Evolutionary conservation across 2,113 vertebrate species (phyloP).

Genomic region (Pteruthius melanotis): DNA sequence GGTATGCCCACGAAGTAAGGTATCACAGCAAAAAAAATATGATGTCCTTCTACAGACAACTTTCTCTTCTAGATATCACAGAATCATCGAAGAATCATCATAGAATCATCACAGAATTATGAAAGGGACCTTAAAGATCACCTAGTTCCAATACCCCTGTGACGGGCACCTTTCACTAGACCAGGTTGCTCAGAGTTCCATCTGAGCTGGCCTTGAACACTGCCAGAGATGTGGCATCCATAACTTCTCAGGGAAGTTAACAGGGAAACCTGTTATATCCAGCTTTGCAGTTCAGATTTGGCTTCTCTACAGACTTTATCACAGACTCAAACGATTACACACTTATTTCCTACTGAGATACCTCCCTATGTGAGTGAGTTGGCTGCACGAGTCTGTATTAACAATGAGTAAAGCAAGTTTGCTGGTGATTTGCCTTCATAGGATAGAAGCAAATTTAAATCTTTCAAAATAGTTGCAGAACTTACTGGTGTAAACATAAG

Average conservation of each 20-base stretch:
- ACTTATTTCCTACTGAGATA: not conserved
- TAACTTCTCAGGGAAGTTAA: not conserved
- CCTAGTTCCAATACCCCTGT: not conserved
- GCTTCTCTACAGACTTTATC: not conserved
- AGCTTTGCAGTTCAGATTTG: not conserved
- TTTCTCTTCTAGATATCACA: not conserved
- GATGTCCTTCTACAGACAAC: not conserved
- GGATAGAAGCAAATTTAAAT: not conserved
- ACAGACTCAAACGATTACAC: not conserved
- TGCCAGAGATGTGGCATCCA: not conserved
- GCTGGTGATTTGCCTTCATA: not conserved
- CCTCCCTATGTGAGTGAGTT: accelerated
- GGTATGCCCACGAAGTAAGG: not conserved
- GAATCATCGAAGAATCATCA: not conserved
- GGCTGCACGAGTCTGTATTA: not conserved
- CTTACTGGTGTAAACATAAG: not conserved
- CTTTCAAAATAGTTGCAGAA: not conserved
- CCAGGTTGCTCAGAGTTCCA: not conserved
- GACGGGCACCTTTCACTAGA: not conserved
- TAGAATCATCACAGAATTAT: not conserved
- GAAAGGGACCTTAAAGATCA: not conserved
- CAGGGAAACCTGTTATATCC: not conserved
- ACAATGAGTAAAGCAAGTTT: not conserved
- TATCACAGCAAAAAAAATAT: not conserved
- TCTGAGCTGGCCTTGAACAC: not conserved